Percentiles rank a stretch among this genome's conserved stretches.
phyloP scores from a whole-genome alignment of 92 coral and sea anemone species.

The Parazoanthus atlanticus region DNA sequence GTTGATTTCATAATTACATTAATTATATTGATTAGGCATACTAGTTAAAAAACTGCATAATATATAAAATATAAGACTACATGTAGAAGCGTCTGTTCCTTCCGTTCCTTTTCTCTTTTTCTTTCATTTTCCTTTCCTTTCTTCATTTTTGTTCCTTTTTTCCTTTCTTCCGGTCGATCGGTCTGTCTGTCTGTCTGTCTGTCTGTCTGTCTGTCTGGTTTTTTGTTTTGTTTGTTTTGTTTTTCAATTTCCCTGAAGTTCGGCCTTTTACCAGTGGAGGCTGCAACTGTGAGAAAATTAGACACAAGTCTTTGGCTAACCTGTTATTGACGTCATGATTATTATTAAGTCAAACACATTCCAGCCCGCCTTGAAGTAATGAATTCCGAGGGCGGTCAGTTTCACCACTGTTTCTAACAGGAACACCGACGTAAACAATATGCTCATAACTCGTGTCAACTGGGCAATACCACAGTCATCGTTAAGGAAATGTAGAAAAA shows the following conservation, averaged over 20 bases:
- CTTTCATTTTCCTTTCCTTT: background rate
- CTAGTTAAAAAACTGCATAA: too few relatives aligned
- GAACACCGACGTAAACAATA: slow-evolving; percentile 35
- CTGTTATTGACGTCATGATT: slow-evolving; percentile 22
- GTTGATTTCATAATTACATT: too few relatives aligned
- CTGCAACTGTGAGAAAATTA: background rate
- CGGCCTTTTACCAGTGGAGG: too few relatives aligned
- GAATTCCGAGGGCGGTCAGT: slow-evolving; percentile 13
- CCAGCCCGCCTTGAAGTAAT: slow-evolving; percentile 40
- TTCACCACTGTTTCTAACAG: slow-evolving; percentile 28
- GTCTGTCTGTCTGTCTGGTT: background rate
- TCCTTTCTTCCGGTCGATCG: background rate
- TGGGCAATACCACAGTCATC: slow-evolving; percentile 24
- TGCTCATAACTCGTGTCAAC: slow-evolving; percentile 21
- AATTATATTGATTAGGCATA: too few relatives aligned
- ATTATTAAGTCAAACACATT: slow-evolving; percentile 37
- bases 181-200: background rate
- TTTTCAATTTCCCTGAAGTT: background rate
- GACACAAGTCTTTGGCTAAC: background rate
- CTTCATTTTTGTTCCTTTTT: background rate
- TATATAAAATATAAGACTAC: too few relatives aligned
- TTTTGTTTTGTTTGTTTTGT: background rate
- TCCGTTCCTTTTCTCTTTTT: too few relatives aligned
- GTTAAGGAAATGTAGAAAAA: slow-evolving; percentile 1
- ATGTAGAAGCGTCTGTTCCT: too few relatives aligned